A percentile compares a stretch with the other conserved stretches of the same genome.
Conservation (phyloP, 2,888 invertebrate genomes). For the Cataglyphis altisquamis region DNA sequence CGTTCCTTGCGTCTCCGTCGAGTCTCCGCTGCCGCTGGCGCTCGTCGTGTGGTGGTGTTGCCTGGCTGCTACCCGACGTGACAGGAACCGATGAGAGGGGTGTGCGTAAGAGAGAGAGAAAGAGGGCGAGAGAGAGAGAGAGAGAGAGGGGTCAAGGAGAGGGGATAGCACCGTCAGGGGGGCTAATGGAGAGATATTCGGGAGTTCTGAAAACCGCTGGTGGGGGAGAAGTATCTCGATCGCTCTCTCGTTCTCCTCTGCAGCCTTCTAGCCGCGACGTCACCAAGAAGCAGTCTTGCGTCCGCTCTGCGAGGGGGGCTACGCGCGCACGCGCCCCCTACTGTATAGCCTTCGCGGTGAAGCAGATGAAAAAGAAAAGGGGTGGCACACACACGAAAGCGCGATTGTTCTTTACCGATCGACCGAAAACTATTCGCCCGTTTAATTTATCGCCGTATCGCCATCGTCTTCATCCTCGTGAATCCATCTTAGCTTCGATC, state of each 20-base stretch:
- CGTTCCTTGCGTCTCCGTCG: constrained; percentile 82
- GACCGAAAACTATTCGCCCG: constrained; percentile 47
- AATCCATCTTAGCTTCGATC: constrained; percentile 31
- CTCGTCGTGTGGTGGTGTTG: constrained; percentile 73
- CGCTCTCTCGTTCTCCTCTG: constrained; percentile 66
- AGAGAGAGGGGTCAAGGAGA: constrained; percentile 75
- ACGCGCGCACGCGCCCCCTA: constrained; percentile 81
- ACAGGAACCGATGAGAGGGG: constrained; percentile 83
- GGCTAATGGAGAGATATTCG: constrained; percentile 86
- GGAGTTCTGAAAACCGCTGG: constrained; percentile 76
- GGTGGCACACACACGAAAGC: constrained; percentile 58
- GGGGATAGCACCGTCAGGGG: constrained; percentile 82
- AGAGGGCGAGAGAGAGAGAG: constrained; percentile 64
- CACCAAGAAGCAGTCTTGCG: constrained; percentile 78
- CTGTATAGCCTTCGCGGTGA: constrained; percentile 71
- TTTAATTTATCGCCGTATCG: constrained; percentile 45
- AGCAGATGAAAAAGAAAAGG: constrained; percentile 62
- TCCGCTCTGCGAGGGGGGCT: constrained; percentile 76
- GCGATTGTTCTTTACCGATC: constrained; percentile 51
- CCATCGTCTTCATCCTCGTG: constrained; percentile 24
- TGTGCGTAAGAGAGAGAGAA: constrained; percentile 71
- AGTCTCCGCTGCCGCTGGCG: constrained; percentile 64
- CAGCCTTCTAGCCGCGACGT: constrained; percentile 77
- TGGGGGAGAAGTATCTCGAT: constrained; percentile 73
- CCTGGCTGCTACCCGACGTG: constrained; percentile 79